Evolutionary conservation across 2,113 vertebrate species (phyloP).

Genomic region (Scalopus aquaticus): DNA sequence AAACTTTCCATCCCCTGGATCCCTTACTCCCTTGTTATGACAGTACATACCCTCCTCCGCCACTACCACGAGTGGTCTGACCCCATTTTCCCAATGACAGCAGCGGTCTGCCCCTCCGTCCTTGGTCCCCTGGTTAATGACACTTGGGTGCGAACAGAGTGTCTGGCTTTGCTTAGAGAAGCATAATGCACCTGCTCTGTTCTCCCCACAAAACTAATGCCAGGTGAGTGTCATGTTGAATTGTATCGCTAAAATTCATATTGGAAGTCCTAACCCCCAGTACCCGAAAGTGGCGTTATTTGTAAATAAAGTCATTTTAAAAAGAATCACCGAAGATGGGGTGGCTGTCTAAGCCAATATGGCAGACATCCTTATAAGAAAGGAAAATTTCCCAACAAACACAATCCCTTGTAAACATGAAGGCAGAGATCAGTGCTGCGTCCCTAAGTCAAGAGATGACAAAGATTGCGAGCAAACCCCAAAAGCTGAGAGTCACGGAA

Average conservation of each 20-base stretch:
- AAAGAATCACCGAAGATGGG: not conserved
- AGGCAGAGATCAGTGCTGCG: not conserved
- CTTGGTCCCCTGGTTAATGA: not conserved
- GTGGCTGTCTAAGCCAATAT: not conserved
- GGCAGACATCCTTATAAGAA: not conserved
- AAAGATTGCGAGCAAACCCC: not conserved
- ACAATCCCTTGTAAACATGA: not conserved
- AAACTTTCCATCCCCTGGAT: not conserved
- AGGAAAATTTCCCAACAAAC: not conserved
- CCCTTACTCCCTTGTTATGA: not conserved
- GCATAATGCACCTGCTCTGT: fast-evolving
- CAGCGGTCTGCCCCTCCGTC: no score
- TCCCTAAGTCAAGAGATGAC: not conserved
- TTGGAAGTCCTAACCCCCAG: not conserved
- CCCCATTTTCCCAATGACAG: not conserved
- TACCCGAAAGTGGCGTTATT: not conserved
- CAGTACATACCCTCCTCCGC: not conserved
- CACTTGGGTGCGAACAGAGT: not conserved
- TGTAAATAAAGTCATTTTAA: not conserved
- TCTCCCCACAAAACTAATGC: not conserved
- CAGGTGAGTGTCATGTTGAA: not conserved
- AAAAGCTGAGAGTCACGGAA: not conserved
- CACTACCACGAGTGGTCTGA: not conserved
- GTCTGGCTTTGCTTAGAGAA: not conserved
- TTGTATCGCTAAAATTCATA: not conserved